phyloP scores from a whole-genome alignment of 2,888 invertebrate genomes.

The Dermolepida albohirtum region DNA sequence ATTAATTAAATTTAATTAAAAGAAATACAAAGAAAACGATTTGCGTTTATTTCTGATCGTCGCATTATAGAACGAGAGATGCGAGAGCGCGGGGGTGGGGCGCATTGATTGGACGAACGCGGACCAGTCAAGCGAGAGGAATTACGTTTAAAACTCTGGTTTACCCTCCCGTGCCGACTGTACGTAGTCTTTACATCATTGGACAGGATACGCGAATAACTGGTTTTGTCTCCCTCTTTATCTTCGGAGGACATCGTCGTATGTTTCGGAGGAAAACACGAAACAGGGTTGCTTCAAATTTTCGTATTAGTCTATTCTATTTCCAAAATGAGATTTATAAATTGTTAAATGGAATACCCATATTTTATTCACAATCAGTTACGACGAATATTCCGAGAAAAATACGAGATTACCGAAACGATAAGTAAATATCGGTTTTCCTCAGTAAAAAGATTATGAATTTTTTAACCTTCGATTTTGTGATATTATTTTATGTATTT shows the following conservation, averaged over 20 bases:
- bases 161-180: slow-evolving; percentile 37
- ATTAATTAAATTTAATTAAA: slow-evolving; percentile 41
- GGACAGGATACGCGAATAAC: slow-evolving; percentile 42
- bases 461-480: too few relatives aligned
- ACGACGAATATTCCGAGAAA: too few relatives aligned
- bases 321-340: neutral
- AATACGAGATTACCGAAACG: too few relatives aligned
- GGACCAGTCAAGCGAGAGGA: slow-evolving; percentile 66
- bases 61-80: slow-evolving; percentile 39
- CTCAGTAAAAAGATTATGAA: too few relatives aligned
- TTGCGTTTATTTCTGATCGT: slow-evolving; percentile 24
- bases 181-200: slow-evolving; percentile 40
- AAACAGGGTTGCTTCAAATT: neutral
- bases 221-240: slow-evolving; percentile 33
- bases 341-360: too few relatives aligned
- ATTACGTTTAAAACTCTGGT: slow-evolving; percentile 64
- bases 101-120: slow-evolving; percentile 66
- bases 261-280: slow-evolving; percentile 5
- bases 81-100: slow-evolving; percentile 55
- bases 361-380: too few relatives aligned
- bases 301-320: neutral
- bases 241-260: slow-evolving; percentile 10
- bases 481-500: too few relatives aligned
- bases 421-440: too few relatives aligned
- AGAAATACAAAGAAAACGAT: slow-evolving; percentile 22